Base-by-base conservation (phyloP, 2,113 vertebrate genomes). In the Myotis brandtii region DNA sequence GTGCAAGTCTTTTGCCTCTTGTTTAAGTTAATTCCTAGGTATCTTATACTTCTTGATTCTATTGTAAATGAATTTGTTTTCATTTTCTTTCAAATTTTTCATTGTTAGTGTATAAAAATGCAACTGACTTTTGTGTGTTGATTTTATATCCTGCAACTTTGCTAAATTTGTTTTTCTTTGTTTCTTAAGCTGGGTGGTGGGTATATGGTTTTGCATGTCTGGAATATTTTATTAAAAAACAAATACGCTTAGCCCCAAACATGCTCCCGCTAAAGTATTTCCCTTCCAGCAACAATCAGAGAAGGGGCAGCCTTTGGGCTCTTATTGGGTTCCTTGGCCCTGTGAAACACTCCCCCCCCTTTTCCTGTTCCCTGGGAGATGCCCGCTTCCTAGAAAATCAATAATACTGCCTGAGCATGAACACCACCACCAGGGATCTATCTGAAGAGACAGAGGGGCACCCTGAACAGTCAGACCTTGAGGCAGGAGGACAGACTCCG, bases 181-280 rank as follows among this genome's bases (percentile, higher is more conserved):
- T 69, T 70, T 82, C 96, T 93, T 82, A 76, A 86, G 66, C 14
- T 93, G 46, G 21, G 2, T n/a, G 10, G 20, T 87, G 2, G n/a
- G 21, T 70, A 43, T 54, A 8, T 67, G 23, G 54, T 37, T 95
- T 88, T 87, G 4, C 30, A 9, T 64, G n/a, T 75, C 25, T 80
- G 50, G 23, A 79, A 54, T 91, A 83, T 79, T 84, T 94, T 79
- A 62, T 88, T 94, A 30, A 82, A 79, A 91, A 83, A 46, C 4
- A 56, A 16, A 66, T 84, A 17, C 0, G 6, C 67, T 93, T 50
- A 59, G 23, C 23, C 48, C 9, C n/a, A 88, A 59, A 75, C 5
- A 13, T 30, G 6, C 0, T 69, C 27, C 18, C 0, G 3, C 56
- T 75, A 64, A 89, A 81, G 23, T 54, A 70, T 80, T 34, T 69